Evolutionary conservation across 2,797 vertebrate genomes (phyloP).

Genomic region (Sciaenops ocellatus): DNA sequence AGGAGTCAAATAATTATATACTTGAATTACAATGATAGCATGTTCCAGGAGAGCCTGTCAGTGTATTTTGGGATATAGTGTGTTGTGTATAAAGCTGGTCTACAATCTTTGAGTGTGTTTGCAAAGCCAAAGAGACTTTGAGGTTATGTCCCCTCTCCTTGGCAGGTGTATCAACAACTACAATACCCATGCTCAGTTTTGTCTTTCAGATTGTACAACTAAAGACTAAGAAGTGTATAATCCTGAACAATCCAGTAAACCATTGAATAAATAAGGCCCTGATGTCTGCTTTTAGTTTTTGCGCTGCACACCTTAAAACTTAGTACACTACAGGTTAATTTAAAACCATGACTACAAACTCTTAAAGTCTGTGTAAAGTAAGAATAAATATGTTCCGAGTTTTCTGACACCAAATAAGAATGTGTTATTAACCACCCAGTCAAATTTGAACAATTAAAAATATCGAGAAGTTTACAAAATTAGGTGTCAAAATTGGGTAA

Average conservation of each 20-base stretch:
- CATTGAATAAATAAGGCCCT: no score
- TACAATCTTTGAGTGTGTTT: neutral
- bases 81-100: neutral
- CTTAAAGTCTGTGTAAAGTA: no score
- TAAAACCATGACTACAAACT: no score
- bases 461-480: no score
- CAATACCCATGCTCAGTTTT: neutral
- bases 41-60: neutral
- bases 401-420: no score
- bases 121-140: neutral
- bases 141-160: neutral
- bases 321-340: no score
- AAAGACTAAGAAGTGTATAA: neutral
- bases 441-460: no score
- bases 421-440: no score
- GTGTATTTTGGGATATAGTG: neutral
- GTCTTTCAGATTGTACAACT: neutral
- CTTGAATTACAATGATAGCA: neutral
- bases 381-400: no score
- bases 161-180: neutral
- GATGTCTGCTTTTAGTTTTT: no score
- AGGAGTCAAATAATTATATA: conserved; percentile 47
- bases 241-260: neutral
- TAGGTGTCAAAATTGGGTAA: no score
- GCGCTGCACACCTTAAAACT: no score